These are phyloP conservation scores for Caenorhabditis sp. DNA, from an alignment of 2,888 invertebrate species.

Conservation along the genomic window DNA sequence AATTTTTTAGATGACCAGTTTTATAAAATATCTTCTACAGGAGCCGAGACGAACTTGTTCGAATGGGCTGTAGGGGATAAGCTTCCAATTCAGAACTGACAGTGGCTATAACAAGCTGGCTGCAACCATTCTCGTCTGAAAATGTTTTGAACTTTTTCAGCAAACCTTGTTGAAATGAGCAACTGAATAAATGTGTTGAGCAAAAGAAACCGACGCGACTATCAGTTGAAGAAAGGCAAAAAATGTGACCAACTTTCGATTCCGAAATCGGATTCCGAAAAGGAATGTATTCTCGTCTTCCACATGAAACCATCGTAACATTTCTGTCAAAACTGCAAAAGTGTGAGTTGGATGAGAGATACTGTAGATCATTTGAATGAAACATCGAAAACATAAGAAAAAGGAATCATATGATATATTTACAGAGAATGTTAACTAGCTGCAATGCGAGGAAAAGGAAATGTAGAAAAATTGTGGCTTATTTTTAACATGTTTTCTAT, in stretches of 20 bases:
- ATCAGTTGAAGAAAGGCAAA: slow-evolving; percentile 75
- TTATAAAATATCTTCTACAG: too few species aligned
- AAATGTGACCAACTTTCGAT: slow-evolving; percentile 68
- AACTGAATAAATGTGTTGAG: slow-evolving; percentile 78
- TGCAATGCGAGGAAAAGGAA: slow-evolving; percentile 26
- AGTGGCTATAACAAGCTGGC: too few species aligned
- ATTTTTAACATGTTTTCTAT: slow-evolving; percentile 16
- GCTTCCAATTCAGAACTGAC: too few species aligned
- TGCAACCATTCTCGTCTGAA: too few species aligned
- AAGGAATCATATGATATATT: slow-evolving; percentile 25
- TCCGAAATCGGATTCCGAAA: slow-evolving; percentile 70
- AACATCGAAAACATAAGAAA: slow-evolving; percentile 5
- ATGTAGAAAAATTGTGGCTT: slow-evolving; percentile 34
- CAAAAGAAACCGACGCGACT: slow-evolving; percentile 74
- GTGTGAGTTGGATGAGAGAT: not conserved
- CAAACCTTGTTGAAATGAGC: slow-evolving; percentile 70
- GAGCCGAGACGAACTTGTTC: too few species aligned
- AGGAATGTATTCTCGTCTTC: slow-evolving; percentile 74
- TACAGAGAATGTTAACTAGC: slow-evolving; percentile 2
- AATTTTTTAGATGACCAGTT: too few species aligned
- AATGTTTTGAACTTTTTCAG: too few species aligned
- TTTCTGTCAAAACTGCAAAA: slow-evolving; percentile 9
- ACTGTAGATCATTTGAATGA: not conserved
- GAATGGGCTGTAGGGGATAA: too few species aligned
- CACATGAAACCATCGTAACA: slow-evolving; percentile 68